A percentile compares a stretch with the other conserved stretches of the same genome.
phyloP scores from a whole-genome alignment of 2,888 invertebrate genomes.

The Rhyacophila evoluta region DNA sequence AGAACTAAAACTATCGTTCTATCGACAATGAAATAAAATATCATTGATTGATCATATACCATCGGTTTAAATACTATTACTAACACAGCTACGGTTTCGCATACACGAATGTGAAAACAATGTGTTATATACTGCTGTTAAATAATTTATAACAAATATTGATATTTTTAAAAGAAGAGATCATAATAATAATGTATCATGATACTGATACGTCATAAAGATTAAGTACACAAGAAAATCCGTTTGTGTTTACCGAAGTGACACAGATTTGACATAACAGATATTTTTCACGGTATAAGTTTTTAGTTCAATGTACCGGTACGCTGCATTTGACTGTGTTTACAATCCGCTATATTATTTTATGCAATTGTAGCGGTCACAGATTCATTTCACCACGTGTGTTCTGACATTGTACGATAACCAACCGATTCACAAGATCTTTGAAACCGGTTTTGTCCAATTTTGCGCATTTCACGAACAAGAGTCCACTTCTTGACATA shows the following conservation, averaged over 20 bases:
- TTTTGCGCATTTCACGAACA: not conserved
- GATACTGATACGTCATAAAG: too few relatives aligned
- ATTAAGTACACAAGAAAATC: not conserved
- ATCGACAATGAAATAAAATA: too few relatives aligned
- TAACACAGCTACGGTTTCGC: too few relatives aligned
- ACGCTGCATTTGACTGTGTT: not conserved
- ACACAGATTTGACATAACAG: not conserved
- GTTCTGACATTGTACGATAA: not conserved
- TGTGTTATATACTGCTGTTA: too few relatives aligned
- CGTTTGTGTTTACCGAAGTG: not conserved
- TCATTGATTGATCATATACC: too few relatives aligned
- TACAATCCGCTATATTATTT: not conserved
- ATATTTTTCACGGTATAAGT: not conserved
- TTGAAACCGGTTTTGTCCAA: not conserved
- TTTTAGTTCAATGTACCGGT: not conserved
- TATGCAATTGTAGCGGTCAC: not conserved
- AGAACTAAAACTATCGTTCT: too few relatives aligned
- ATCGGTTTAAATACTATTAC: too few relatives aligned
- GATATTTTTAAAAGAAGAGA: too few relatives aligned
- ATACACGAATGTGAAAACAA: too few relatives aligned
- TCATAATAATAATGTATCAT: too few relatives aligned
- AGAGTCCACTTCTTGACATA: too few relatives aligned
- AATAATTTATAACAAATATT: too few relatives aligned
- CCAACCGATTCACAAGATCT: not conserved
- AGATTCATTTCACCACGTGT: not conserved